phyloP scores from a whole-genome alignment of 2,888 invertebrate genomes.

The Minunthozetes semirufus region DNA sequence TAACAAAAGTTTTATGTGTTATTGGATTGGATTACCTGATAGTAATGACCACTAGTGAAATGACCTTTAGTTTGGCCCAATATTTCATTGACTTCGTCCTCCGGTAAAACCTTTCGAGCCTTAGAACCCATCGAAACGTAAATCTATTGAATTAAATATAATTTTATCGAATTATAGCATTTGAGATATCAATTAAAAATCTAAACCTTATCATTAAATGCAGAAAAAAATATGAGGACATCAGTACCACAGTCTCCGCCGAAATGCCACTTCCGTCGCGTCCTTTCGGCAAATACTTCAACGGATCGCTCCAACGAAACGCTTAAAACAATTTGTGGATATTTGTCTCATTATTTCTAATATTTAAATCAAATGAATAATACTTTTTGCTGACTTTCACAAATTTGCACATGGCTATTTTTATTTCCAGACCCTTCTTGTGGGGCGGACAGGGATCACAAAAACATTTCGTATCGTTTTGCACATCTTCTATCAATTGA shows the following conservation, averaged over 20 bases:
- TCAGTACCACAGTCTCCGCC: constrained; percentile 9
- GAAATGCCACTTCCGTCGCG: constrained; percentile 17
- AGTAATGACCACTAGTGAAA: background rate
- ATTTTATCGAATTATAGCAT: no score
- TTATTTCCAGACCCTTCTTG: constrained; percentile 2
- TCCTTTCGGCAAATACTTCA: constrained; percentile 25
- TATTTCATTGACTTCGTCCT: background rate
- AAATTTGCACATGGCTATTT: background rate
- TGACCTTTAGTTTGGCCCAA: background rate
- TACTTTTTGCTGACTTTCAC: background rate
- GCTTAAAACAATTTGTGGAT: constrained; percentile 9
- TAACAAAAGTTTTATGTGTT: background rate
- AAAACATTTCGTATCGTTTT: constrained; percentile 9
- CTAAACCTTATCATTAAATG: background rate
- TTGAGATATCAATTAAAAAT: background rate
- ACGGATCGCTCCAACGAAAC: background rate
- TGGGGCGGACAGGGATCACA: constrained; percentile 12
- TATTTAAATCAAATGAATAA: background rate
- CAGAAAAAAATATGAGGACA: constrained; percentile 18
- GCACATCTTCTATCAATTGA: background rate
- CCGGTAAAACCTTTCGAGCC: background rate
- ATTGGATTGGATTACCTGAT: background rate
- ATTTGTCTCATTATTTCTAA: background rate
- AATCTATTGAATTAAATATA: background rate
- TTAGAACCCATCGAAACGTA: background rate